phyloP scores from a whole-genome alignment of 1,140 invertebrate genomes.

The Solenopsis fugax region DNA sequence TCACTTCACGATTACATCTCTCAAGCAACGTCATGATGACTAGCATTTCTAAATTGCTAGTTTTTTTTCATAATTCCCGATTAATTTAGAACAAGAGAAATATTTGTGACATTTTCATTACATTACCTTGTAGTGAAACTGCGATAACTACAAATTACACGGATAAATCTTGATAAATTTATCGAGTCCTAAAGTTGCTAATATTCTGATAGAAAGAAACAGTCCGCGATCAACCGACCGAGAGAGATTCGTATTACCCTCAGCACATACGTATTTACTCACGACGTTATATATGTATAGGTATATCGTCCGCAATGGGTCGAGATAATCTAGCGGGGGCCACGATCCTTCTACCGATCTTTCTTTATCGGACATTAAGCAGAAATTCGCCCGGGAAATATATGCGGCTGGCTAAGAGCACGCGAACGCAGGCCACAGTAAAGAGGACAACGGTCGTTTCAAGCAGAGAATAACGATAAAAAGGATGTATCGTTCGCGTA shows the following conservation, averaged over 20 bases:
- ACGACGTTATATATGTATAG: conserved; percentile 3
- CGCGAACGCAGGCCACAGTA: neutral
- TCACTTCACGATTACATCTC: conserved; percentile 2
- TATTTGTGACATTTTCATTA: neutral
- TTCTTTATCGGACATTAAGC: conserved; percentile 70
- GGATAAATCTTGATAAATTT: neutral
- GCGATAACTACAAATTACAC: neutral
- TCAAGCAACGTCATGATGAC: neutral
- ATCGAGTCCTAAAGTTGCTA: conserved; percentile 25
- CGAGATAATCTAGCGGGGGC: conserved; percentile 21
- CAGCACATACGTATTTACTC: conserved; percentile 12
- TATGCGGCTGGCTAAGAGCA: conserved; percentile 10
- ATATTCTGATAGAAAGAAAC: conserved; percentile 11
- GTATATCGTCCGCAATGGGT: conserved; percentile 22
- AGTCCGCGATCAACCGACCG: conserved; percentile 19
- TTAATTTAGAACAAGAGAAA: neutral
- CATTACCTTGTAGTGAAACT: neutral
- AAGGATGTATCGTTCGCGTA: conserved; percentile 78
- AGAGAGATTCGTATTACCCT: conserved; percentile 12
- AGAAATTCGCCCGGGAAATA: conserved; percentile 41
- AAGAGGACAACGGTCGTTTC: conserved; percentile 19
- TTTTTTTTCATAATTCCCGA: neutral
- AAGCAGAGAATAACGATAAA: conserved; percentile 67
- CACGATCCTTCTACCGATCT: conserved; percentile 47
- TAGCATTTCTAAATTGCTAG: neutral